Conservation (phyloP, 2,113 vertebrate genomes). For the Eublepharis macularius region DNA sequence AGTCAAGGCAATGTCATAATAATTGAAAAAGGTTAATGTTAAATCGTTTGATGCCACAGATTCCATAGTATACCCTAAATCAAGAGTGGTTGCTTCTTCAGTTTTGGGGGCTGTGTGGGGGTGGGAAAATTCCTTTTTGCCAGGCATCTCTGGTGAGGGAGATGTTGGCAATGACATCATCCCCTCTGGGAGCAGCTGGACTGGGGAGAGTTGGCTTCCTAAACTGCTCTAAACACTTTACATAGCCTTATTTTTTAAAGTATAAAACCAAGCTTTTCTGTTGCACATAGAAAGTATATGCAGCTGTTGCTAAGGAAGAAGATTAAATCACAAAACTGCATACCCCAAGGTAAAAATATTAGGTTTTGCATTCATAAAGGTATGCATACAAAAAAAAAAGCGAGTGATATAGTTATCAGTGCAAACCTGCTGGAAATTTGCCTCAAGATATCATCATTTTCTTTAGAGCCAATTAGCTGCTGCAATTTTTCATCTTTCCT, state of each 20-base stretch:
- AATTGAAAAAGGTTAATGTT: neutral
- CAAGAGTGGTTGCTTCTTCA: neutral
- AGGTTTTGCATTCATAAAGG: slow-evolving; percentile 32
- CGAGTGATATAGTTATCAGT: neutral
- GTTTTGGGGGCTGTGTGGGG: neutral
- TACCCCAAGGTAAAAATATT: neutral
- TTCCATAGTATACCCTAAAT: neutral
- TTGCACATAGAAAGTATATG: neutral
- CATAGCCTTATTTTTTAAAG: slow-evolving; percentile 22
- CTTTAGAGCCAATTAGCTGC: slow-evolving; percentile 5
- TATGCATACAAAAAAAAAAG: neutral
- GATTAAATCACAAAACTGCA: slow-evolving; percentile 20
- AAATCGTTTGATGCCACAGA: neutral
- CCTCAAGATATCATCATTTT: slow-evolving; percentile 22
- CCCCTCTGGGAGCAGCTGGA: neutral
- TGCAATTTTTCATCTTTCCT: slow-evolving; percentile 17
- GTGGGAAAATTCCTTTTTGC: neutral
- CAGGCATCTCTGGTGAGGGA: neutral
- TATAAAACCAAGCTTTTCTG: slow-evolving; percentile 12
- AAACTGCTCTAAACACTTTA: no score
- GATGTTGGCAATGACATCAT: neutral
- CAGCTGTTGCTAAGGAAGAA: slow-evolving; percentile 30
- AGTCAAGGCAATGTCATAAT: neutral
- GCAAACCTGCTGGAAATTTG: neutral
- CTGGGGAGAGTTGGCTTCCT: neutral